Conservation (phyloP, 2,888 invertebrate genomes). For the Dynastes maya region DNA sequence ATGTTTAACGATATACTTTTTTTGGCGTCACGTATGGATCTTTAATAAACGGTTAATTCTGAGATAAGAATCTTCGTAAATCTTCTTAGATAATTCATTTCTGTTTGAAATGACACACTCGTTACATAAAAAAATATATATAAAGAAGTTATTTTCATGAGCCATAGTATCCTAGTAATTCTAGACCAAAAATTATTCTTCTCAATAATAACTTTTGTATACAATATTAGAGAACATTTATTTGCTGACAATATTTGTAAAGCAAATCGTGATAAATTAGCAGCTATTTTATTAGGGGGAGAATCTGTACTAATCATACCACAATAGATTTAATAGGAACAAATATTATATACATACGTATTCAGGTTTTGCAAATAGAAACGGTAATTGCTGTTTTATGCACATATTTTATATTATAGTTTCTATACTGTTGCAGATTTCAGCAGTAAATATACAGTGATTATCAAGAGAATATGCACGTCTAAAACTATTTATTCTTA, state of each 20-base stretch:
- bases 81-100: too few relatives aligned
- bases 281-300: not conserved
- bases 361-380: too few relatives aligned
- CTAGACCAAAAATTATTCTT: too few relatives aligned
- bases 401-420: too few relatives aligned
- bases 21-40: not conserved
- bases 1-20: not conserved
- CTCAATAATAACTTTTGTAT: too few relatives aligned
- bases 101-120: too few relatives aligned
- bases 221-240: not conserved
- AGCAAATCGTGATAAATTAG: not conserved
- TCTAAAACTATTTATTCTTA: too few relatives aligned
- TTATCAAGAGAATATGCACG: too few relatives aligned
- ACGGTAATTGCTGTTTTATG: too few relatives aligned
- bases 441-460: too few relatives aligned
- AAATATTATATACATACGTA: not conserved
- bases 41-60: conserved; percentile 7
- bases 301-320: not conserved
- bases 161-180: not conserved
- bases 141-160: not conserved
- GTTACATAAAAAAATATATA: not conserved
- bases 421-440: too few relatives aligned
- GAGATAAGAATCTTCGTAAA: not conserved
- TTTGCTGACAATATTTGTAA: not conserved
- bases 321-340: not conserved